Evolutionary conservation across 2,888 invertebrate species (phyloP).

Genomic region (Heteropelma amictum): DNA sequence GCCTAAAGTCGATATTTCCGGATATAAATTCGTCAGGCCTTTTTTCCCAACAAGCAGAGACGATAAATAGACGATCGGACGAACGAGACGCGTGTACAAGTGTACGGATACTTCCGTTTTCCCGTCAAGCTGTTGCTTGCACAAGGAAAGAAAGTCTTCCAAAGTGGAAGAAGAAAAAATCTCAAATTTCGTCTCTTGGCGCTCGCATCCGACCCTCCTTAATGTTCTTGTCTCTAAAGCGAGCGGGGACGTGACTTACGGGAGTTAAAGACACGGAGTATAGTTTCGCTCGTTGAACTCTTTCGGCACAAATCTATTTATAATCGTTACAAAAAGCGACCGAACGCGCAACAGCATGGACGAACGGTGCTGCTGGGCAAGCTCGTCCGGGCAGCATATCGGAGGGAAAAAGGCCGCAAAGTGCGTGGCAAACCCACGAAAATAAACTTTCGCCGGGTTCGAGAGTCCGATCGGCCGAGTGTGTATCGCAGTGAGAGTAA

Average conservation of each 20-base stretch:
- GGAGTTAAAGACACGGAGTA: constrained; percentile 14
- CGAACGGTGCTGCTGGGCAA: constrained; percentile 40
- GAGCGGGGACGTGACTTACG: constrained; percentile 18
- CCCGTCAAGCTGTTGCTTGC: no score
- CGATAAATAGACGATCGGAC: no score
- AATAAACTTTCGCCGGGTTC: constrained; percentile 50
- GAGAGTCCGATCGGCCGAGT: constrained; percentile 14
- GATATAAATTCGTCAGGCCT: no score
- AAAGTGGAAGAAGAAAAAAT: constrained; percentile 55
- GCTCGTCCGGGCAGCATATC: not conserved
- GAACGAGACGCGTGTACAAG: no score
- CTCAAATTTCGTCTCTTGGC: not conserved
- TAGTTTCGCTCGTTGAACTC: constrained; percentile 41
- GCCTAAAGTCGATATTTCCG: no score
- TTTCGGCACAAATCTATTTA: constrained; percentile 52
- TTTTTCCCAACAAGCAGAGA: no score
- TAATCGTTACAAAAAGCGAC: constrained; percentile 69
- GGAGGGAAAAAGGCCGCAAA: constrained; percentile 42
- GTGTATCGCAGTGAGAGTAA: no score
- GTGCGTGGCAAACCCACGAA: constrained; percentile 42
- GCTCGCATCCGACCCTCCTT: no score
- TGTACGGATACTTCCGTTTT: no score
- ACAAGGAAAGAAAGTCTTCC: no score
- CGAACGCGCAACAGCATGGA: constrained; percentile 63
- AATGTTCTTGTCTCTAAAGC: no score